Base-by-base conservation (phyloP, 2,113 vertebrate species). In the Procavia capensis region DNA sequence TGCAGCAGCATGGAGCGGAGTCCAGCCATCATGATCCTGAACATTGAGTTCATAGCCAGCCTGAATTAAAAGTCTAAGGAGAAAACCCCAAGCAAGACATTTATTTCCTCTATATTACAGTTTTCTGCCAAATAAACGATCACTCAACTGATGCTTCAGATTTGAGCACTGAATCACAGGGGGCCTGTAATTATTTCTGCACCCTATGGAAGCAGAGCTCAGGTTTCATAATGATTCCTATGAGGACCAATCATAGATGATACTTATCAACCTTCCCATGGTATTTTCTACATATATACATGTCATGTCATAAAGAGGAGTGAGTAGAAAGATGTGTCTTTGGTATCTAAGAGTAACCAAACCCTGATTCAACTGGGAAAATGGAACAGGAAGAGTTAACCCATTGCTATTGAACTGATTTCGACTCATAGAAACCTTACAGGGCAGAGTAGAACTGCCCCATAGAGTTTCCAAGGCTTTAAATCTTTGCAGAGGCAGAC, bases 21-120 rank as follows among this genome's bases (percentile, higher is more conserved):
- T 99, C 99, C 99, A 99, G 95, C 99, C 99, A 8, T 99, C 99
- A 0, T 98, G 98, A 98, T 99, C 99, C 93, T 98, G 98, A 54
- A 99, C 98, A 0, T 99, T 99, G 96, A 99, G 95, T 63, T 99
- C 99, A 96, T 99, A 98, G 19, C 99, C 99, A 90, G 99, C 99
- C 97, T 99, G 99, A 96, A 99, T 99, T 93, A 99, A 96, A 63
- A 99, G 98, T 96, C 99, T 99, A 97, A 83, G 93, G 97, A 92
- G 66, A 96, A 92, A 89, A 83, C 27, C 34, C 90, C 45, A 63
- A 74, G 78, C 20, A 41, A 54, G 25, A 91, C 19, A 54, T 6
- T 88, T 83, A 90, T 11, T 7, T 6, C 27, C 75, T 80, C 59
- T 36, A 45, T 27, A 22, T 24, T 50, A 61, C 9, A 36, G 27